A percentile compares a stretch with the other conserved stretches of the same genome.
phyloP scores from a whole-genome alignment of 2,888 invertebrate species.

The Drosophila fulvimacula region DNA sequence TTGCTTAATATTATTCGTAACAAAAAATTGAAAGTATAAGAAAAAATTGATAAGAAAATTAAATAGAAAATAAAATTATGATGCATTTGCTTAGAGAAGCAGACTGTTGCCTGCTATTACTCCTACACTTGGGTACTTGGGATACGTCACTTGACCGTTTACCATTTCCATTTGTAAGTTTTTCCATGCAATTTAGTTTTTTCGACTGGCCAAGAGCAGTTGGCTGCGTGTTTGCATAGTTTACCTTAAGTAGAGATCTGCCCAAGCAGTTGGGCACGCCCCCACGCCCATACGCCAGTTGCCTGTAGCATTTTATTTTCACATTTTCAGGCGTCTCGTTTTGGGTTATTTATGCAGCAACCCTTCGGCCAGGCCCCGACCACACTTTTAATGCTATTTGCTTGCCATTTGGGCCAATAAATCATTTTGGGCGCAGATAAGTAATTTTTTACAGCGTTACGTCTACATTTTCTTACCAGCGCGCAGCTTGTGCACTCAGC shows the following conservation, averaged over 20 bases:
- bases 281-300: conserved; percentile 5
- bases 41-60: background rate
- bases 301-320: conserved; percentile 50
- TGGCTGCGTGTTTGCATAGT: conserved; percentile 56
- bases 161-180: conserved; percentile 17
- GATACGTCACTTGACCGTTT: conserved; percentile 24
- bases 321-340: conserved; percentile 39
- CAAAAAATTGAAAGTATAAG: too few relatives aligned
- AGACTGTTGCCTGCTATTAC: conserved; percentile 7
- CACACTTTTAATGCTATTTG: conserved; percentile 78
- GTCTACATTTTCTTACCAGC: conserved; percentile 54
- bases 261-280: conserved; percentile 49
- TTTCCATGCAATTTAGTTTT: conserved; percentile 40
- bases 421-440: conserved; percentile 77
- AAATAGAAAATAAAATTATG: background rate
- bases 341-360: conserved; percentile 72
- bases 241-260: conserved; percentile 37
- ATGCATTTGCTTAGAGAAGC: background rate
- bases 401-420: conserved; percentile 79
- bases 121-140: too few relatives aligned
- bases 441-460: conserved; percentile 66
- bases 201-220: conserved; percentile 25
- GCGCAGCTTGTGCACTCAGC: conserved; percentile 39
- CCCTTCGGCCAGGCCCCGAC: conserved; percentile 62
- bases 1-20: too few relatives aligned